Base-by-base conservation (phyloP, 2,113 vertebrate species). In the Stigmatopora argus region DNA sequence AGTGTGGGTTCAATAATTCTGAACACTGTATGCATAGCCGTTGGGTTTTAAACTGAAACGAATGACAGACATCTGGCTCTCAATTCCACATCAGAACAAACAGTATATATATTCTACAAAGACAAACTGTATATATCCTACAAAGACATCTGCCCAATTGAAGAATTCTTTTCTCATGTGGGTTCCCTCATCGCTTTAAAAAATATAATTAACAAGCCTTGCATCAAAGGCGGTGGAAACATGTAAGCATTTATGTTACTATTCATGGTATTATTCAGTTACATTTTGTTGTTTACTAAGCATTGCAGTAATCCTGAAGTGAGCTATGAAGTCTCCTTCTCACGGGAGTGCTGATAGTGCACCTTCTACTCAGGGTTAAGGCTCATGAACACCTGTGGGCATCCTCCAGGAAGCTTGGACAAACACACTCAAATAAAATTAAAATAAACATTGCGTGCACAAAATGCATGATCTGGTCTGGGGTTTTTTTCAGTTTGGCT, bases 401-500 rank as follows among this genome's bases (percentile, higher is more conserved):
- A 31, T 17, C 12, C 53, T 26, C 21, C n/a, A 23, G 52, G 19
- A 55, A 55, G 34, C 56, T 10, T 11, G 57, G 7, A 13, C 11
- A 60, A 17, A 57, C 13, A n/a, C 5, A 44, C 13, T 26, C 62
- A 53, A 69, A 63, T 31, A 31, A 1, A 5, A 21, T 19, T 12
- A 52, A 10, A 19, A 19, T n/a, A 9, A 49, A 14, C 12, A 26
- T 55, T 3, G 12, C 21, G 23, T 7, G 23, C 52, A 55, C 21
- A 56, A 38, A 48, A 58, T 19, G 53, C 64, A 63, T 34, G 41
- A 53, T 62, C 59, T 52, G 49, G 3, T 67, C 58, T n/a, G n/a
- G n/a, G n/a, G n/a, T 73, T 63, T 75, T 46, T 69, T 78, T 63
- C 62, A 72, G 48, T 69, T 23, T 65, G 41, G 45, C 13, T 23